These are phyloP conservation scores for Lonchura striata DNA, from an alignment of 2,113 vertebrate species.

Conservation along the genomic window DNA sequence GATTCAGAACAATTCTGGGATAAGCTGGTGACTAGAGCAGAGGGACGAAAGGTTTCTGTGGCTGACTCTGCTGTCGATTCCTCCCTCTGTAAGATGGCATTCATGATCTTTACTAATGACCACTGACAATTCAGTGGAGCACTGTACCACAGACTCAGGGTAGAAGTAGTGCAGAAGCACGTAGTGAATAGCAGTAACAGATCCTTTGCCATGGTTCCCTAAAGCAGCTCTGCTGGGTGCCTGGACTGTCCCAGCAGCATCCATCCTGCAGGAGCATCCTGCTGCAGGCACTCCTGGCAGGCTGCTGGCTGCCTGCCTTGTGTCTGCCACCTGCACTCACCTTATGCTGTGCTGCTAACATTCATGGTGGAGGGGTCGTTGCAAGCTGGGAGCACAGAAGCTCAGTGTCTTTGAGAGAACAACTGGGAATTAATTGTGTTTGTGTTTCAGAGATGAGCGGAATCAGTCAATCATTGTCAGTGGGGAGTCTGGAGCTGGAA, in stretches of 20 bases:
- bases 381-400: background rate
- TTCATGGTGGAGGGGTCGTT: background rate
- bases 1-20: constrained; percentile 2
- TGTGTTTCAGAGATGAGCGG: constrained; percentile 88
- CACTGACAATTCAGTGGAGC: background rate
- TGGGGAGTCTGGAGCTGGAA: constrained; percentile 95
- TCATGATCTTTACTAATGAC: background rate
- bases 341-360: background rate
- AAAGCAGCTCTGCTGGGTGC: background rate
- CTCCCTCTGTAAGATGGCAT: background rate
- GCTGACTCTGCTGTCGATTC: background rate
- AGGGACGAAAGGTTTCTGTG: background rate
- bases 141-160: background rate
- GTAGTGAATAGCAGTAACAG: background rate
- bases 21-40: constrained; percentile 3
- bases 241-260: background rate
- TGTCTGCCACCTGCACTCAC: background rate
- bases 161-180: background rate
- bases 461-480: constrained; percentile 99
- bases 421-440: background rate
- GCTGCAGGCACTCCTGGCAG: background rate
- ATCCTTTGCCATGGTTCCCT: background rate
- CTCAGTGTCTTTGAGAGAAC: background rate
- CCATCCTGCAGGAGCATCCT: background rate
- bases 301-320: background rate